These are phyloP conservation scores for Cirrhinus molitorella DNA, from an alignment of 2,797 vertebrate species.

Conservation along the genomic window DNA sequence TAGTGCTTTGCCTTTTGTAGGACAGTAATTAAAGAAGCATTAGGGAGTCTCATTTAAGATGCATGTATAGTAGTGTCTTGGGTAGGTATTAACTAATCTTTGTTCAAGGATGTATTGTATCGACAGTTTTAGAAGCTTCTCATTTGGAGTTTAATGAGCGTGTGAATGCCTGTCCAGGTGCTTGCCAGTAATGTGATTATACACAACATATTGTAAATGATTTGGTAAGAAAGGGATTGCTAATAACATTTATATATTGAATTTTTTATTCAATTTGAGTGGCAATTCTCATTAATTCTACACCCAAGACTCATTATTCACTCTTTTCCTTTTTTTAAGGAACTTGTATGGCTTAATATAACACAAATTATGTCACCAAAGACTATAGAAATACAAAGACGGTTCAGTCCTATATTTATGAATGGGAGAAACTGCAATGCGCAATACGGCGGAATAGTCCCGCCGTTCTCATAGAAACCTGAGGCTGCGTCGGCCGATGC, in stretches of 20 bases:
- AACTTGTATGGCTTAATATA: too few species aligned
- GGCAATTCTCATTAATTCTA: not conserved
- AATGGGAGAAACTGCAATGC: too few species aligned
- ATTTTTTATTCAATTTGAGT: too few species aligned
- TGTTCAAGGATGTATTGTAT: conserved; percentile 12
- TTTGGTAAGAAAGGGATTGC: not conserved
- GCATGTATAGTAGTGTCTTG: not conserved
- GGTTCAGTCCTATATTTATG: too few species aligned
- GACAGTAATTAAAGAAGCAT: not conserved
- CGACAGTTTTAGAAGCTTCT: not conserved
- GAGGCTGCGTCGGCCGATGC: too few species aligned
- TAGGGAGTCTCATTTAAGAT: not conserved
- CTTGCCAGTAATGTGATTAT: not conserved
- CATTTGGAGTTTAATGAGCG: not conserved
- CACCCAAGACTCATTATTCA: not conserved
- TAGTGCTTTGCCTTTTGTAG: not conserved
- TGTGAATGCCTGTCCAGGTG: not conserved
- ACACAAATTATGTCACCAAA: too few species aligned
- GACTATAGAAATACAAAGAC: too few species aligned
- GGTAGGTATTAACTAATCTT: conserved; percentile 1
- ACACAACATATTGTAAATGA: not conserved
- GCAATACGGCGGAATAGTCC: too few species aligned
- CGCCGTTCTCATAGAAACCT: too few species aligned
- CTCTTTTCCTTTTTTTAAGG: not conserved
- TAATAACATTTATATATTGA: not conserved